Evolutionary conservation across 2,888 invertebrate species (phyloP).

Genomic region (Ferdinandea cuprea): DNA sequence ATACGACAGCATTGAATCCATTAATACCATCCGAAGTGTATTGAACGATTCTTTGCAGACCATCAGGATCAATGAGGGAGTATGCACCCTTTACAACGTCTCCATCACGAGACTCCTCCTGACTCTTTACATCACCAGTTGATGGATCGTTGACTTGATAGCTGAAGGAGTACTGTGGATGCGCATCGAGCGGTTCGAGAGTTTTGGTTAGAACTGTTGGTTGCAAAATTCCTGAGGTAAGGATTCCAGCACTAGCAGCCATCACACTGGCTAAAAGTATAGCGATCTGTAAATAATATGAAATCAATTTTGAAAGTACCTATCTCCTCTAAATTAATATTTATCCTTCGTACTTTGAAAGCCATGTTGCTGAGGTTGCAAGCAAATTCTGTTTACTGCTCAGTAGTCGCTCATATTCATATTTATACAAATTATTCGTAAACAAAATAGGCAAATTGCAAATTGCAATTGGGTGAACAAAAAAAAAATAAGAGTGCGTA

Average conservation of each 20-base stretch:
- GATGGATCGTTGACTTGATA: slow-evolving; percentile 76
- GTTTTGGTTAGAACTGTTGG: slow-evolving; percentile 50
- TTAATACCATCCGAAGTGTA: slow-evolving; percentile 76
- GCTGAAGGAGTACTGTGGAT: slow-evolving; percentile 75
- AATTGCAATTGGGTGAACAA: slow-evolving; percentile 24
- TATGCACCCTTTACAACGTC: slow-evolving; percentile 76
- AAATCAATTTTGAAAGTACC: background rate
- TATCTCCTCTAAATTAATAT: background rate
- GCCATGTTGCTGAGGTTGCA: slow-evolving; percentile 57
- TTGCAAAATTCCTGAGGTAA: slow-evolving; percentile 43
- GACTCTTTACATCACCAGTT: slow-evolving; percentile 76
- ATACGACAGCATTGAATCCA: slow-evolving; percentile 76
- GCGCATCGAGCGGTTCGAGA: slow-evolving; percentile 33
- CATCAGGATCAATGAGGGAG: slow-evolving; percentile 76
- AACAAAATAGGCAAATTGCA: slow-evolving; percentile 32
- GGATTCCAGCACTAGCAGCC: slow-evolving; percentile 35
- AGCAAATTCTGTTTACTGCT: slow-evolving; percentile 46
- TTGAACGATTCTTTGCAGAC: slow-evolving; percentile 75
- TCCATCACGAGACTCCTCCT: slow-evolving; percentile 76
- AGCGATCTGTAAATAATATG: slow-evolving; percentile 27
- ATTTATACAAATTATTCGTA: slow-evolving; percentile 63
- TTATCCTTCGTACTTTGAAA: slow-evolving; percentile 46
- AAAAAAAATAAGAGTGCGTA: slow-evolving; percentile 7
- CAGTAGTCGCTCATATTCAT: slow-evolving; percentile 40
- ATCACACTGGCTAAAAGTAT: slow-evolving; percentile 53